Evolutionary conservation across 1,140 invertebrate species (phyloP).

Genomic region (Drosophila repletoides): DNA sequence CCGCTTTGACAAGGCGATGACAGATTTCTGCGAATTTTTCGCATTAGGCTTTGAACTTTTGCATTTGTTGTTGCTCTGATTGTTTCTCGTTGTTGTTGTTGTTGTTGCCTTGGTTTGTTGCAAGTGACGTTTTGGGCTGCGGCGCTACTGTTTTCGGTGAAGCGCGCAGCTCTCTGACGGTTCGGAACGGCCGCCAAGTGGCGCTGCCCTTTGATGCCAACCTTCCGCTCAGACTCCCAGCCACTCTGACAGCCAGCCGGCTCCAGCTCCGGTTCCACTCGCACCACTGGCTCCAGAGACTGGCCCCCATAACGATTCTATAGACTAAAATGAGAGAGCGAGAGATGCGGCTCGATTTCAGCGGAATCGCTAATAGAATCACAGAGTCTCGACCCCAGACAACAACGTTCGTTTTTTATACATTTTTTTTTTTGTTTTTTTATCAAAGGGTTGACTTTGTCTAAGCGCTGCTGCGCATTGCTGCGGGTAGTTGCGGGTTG

Average conservation of each 20-base stretch:
- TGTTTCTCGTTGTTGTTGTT: neutral
- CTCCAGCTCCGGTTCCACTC: neutral
- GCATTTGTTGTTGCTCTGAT: conserved; percentile 41
- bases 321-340: conserved; percentile 5
- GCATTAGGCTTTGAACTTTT: conserved; percentile 79
- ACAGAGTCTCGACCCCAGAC: conserved; percentile 22
- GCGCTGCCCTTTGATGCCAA: conserved; percentile 70
- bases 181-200: conserved; percentile 70
- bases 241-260: neutral
- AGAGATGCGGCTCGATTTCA: conserved; percentile 70
- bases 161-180: conserved; percentile 61
- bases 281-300: neutral
- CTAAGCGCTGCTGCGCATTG: conserved; percentile 49
- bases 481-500: conserved; percentile 18
- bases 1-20: conserved; percentile 78
- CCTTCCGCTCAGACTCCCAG: neutral
- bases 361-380: conserved; percentile 75
- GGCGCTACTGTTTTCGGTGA: conserved; percentile 76
- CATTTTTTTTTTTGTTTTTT: too few relatives aligned
- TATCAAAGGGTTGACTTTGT: conserved; percentile 77
- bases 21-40: conserved; percentile 80
- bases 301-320: conserved; percentile 60
- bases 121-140: conserved; percentile 27
- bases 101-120: conserved; percentile 5
- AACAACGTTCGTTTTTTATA: too few relatives aligned